Percentiles rank a stretch among this genome's conserved stretches.
These are phyloP conservation scores for Cryptoblepharus egeriae DNA, from an alignment of 2,797 vertebrate species.

Conservation along the genomic window DNA sequence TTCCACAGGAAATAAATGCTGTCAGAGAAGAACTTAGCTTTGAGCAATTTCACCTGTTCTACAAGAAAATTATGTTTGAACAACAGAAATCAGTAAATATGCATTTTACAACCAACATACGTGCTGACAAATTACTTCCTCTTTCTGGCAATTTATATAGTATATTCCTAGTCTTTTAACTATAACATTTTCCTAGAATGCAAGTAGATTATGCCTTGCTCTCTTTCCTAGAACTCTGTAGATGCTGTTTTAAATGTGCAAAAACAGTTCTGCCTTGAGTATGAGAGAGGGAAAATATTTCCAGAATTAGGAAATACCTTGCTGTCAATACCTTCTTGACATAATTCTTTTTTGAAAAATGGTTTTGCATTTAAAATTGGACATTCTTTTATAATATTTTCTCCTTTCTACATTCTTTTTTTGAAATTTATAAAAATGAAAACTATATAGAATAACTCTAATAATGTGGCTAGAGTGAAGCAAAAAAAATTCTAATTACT, in stretches of 20 bases:
- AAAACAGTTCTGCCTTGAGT: neutral
- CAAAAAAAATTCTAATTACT: too few relatives aligned
- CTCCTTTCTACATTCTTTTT: slow-evolving; percentile 85
- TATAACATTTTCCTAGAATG: slow-evolving; percentile 20
- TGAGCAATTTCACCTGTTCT: slow-evolving; percentile 95
- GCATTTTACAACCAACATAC: neutral
- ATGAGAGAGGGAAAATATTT: neutral
- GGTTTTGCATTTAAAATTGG: neutral
- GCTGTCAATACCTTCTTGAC: neutral
- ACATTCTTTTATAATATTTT: slow-evolving; percentile 22
- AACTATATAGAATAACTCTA: too few relatives aligned
- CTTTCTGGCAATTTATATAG: neutral
- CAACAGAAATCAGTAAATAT: slow-evolving; percentile 89
- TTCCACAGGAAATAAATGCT: slow-evolving; percentile 85
- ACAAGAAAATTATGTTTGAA: slow-evolving; percentile 96
- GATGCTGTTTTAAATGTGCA: neutral
- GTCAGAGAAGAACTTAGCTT: slow-evolving; percentile 92
- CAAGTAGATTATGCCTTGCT: neutral
- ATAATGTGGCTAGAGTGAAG: too few relatives aligned
- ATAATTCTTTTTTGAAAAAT: neutral
- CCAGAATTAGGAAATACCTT: neutral
- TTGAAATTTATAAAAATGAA: too few relatives aligned
- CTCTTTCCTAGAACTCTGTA: neutral
- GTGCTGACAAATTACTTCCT: neutral
- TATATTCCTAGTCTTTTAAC: slow-evolving; percentile 6